Percentiles rank a stretch among this genome's conserved stretches.
Conservation (phyloP, 2,888 invertebrate genomes). For the Rhimphoctona megacephalus region DNA sequence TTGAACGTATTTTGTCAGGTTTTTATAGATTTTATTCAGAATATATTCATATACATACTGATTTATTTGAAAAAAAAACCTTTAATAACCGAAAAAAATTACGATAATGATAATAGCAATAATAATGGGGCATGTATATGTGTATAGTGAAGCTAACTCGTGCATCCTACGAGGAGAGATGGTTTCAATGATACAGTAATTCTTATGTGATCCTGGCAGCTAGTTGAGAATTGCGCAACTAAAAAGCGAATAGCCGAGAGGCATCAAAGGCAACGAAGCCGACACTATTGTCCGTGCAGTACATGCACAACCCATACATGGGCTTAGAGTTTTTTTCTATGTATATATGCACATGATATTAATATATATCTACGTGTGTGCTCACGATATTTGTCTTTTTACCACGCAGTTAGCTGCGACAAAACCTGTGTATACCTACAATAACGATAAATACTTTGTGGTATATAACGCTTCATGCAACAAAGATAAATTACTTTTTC, state of each 20-base stretch:
- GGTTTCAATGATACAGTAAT: conserved; percentile 53
- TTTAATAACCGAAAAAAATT: background rate
- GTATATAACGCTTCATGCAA: background rate
- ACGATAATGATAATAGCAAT: background rate
- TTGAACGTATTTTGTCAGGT: background rate
- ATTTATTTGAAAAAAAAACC: too few species aligned
- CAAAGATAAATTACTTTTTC: conserved; percentile 41
- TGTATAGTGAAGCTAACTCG: conserved; percentile 10
- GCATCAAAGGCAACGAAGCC: conserved; percentile 64
- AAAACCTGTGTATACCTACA: conserved; percentile 22
- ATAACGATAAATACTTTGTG: conserved; percentile 24
- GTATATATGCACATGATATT: background rate
- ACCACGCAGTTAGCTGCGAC: conserved; percentile 31
- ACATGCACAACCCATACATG: conserved; percentile 16
- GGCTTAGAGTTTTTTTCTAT: background rate
- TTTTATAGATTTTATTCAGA: background rate
- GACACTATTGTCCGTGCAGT: conserved; percentile 59
- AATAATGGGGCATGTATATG: background rate
- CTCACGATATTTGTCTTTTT: conserved; percentile 29
- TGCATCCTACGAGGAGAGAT: conserved; percentile 43
- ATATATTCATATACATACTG: background rate
- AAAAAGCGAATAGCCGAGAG: conserved; percentile 45
- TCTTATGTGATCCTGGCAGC: conserved; percentile 66
- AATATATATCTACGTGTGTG: conserved; percentile 10
- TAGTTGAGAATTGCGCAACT: conserved; percentile 61